phyloP scores from a whole-genome alignment of 2,113 vertebrate genomes.

The Calyptomena viridis region DNA sequence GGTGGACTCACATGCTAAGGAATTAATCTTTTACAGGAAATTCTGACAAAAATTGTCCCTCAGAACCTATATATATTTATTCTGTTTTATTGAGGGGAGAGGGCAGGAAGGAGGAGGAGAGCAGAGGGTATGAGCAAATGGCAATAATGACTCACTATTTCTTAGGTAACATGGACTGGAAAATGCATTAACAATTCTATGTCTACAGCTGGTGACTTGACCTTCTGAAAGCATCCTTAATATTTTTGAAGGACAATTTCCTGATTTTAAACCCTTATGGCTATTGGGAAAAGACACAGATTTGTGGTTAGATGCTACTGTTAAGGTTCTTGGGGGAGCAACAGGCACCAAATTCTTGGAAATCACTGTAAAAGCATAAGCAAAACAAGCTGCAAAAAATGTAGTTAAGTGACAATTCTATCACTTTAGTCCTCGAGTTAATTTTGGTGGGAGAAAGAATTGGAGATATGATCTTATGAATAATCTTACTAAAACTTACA shows the following conservation, averaged over 20 bases:
- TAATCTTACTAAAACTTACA: constrained; percentile 52
- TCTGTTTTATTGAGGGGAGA: neutral
- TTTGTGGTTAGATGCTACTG: neutral
- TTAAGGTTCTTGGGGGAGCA: neutral
- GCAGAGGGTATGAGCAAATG: neutral
- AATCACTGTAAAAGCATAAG: neutral
- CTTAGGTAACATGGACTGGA: neutral
- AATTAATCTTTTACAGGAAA: neutral
- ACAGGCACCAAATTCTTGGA: neutral
- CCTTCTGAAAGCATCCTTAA: neutral
- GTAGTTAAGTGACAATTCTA: neutral
- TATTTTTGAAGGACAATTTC: neutral
- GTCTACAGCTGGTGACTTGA: neutral
- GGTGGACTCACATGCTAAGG: neutral
- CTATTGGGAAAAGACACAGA: neutral
- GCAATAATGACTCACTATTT: neutral
- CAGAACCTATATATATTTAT: neutral
- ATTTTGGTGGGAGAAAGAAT: constrained; percentile 33
- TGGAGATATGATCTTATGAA: constrained; percentile 30
- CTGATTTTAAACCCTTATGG: neutral
- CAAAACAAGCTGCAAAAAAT: neutral
- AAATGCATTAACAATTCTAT: neutral
- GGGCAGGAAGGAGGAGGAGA: neutral
- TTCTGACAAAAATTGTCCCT: neutral
- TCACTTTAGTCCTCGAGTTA: neutral